Percentiles rank a stretch among this genome's conserved stretches.
phyloP scores from a whole-genome alignment of 64 coral and sea anemone genomes.

The Cladopsammia gracilis region DNA sequence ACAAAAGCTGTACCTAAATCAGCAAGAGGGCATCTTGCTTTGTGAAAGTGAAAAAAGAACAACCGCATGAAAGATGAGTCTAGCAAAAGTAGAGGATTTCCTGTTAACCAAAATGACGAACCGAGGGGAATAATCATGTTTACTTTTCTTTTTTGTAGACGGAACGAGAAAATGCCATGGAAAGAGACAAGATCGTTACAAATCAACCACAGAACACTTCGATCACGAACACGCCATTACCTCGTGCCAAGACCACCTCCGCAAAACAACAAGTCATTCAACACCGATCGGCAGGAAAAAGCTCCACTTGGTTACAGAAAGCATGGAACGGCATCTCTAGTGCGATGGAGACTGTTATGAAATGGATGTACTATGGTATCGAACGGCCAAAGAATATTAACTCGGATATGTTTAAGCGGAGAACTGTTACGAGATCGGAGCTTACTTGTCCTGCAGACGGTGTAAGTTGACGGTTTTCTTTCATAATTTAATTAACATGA shows the following conservation, averaged over 20 bases:
- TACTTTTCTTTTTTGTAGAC: not conserved
- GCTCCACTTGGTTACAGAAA: not conserved
- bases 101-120: not conserved
- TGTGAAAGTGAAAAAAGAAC: too few species aligned
- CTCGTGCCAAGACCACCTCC: not conserved
- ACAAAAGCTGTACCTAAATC: too few species aligned
- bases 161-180: not conserved
- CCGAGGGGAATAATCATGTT: not conserved
- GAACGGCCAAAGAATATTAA: not conserved
- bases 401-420: not conserved
- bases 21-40: too few species aligned
- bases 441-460: not conserved
- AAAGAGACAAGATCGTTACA: not conserved
- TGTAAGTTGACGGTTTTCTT: not conserved
- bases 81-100: not conserved
- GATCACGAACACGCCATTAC: not conserved
- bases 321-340: not conserved
- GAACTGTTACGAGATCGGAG: not conserved
- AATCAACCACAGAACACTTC: not conserved
- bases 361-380: conserved; percentile 8
- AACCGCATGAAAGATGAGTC: too few species aligned
- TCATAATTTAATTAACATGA: too few species aligned
- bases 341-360: not conserved
- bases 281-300: not conserved
- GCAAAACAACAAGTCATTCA: not conserved